Evolutionary conservation across 1,140 invertebrate genomes (phyloP).

Genomic region (Zaprionus taronus): DNA sequence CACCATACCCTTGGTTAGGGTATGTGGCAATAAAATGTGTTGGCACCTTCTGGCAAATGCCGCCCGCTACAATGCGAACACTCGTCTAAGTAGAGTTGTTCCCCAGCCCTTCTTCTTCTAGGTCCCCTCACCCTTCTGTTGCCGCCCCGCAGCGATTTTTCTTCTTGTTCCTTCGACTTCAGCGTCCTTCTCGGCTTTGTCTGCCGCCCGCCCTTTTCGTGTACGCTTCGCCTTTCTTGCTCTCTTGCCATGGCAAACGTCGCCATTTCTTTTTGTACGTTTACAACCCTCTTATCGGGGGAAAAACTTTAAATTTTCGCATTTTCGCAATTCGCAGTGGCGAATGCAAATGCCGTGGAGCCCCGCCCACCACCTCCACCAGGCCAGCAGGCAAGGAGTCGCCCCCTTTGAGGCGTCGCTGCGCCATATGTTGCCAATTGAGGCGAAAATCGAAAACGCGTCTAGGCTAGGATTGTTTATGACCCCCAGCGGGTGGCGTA

Average conservation of each 20-base stretch:
- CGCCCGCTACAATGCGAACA: conserved; percentile 74
- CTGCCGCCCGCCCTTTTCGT: conserved; percentile 80
- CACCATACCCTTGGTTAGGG: conserved; percentile 41
- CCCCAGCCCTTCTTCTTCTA: neutral
- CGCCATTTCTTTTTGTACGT: conserved; percentile 74
- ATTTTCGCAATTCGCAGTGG: conserved; percentile 78
- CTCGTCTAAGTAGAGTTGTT: conserved; percentile 70
- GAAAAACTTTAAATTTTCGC: conserved; percentile 79
- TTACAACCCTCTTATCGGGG: conserved; percentile 79
- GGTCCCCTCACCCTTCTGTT: conserved; percentile 6
- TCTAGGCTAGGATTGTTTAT: conserved; percentile 76
- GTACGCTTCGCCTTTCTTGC: conserved; percentile 44
- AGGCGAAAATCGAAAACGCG: conserved; percentile 81
- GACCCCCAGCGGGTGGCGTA: conserved; percentile 46
- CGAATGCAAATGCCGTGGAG: conserved; percentile 74
- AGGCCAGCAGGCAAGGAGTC: neutral
- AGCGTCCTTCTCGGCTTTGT: conserved; percentile 46
- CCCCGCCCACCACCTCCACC: conserved; percentile 44
- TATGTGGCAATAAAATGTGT: conserved; percentile 77
- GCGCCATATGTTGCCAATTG: conserved; percentile 80
- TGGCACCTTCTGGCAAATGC: conserved; percentile 80
- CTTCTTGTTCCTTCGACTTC: conserved; percentile 71
- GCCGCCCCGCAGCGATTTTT: conserved; percentile 73
- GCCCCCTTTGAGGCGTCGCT: conserved; percentile 45
- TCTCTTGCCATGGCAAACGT: conserved; percentile 53